These are phyloP conservation scores for Drosophila miranda DNA, from an alignment of 1,140 invertebrate genomes.

Conservation along the genomic window DNA sequence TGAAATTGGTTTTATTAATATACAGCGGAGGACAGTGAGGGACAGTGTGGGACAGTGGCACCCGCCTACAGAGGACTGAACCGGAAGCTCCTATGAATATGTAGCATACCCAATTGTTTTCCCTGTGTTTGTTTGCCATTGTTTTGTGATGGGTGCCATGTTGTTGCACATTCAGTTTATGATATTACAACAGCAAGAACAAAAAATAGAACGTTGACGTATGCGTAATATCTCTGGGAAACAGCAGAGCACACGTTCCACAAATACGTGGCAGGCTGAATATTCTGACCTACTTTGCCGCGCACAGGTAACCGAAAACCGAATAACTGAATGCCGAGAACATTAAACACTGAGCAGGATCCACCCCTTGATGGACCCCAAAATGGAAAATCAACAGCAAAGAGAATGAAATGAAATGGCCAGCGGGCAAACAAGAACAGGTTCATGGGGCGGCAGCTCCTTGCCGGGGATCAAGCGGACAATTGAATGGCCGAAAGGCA, in stretches of 20 bases:
- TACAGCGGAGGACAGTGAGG: too few relatives aligned
- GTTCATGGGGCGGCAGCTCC: slow-evolving; percentile 7
- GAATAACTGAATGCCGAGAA: slow-evolving; percentile 2
- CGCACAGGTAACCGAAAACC: slow-evolving; percentile 34
- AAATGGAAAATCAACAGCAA: slow-evolving; percentile 51
- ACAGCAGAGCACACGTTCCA: not conserved
- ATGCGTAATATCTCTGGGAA: slow-evolving; percentile 24
- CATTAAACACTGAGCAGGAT: slow-evolving; percentile 21
- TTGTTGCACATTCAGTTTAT: too few relatives aligned
- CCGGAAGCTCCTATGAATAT: too few relatives aligned
- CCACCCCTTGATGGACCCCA: not conserved
- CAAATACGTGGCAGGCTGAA: not conserved
- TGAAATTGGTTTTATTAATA: slow-evolving; percentile 11
- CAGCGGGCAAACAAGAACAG: slow-evolving; percentile 43
- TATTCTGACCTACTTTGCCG: slow-evolving; percentile 32
- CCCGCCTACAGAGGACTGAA: not conserved
- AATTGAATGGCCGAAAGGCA: slow-evolving; percentile 54
- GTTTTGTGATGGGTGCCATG: not conserved
- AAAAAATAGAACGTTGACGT: not conserved
- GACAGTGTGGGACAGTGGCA: not conserved
- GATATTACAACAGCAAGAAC: not conserved
- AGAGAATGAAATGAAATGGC: slow-evolving; percentile 47
- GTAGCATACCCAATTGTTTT: not conserved
- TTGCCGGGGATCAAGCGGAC: slow-evolving; percentile 50
- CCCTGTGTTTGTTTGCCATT: not conserved